Conservation (phyloP, 2,888 invertebrate genomes). For the Sericinus montela region DNA sequence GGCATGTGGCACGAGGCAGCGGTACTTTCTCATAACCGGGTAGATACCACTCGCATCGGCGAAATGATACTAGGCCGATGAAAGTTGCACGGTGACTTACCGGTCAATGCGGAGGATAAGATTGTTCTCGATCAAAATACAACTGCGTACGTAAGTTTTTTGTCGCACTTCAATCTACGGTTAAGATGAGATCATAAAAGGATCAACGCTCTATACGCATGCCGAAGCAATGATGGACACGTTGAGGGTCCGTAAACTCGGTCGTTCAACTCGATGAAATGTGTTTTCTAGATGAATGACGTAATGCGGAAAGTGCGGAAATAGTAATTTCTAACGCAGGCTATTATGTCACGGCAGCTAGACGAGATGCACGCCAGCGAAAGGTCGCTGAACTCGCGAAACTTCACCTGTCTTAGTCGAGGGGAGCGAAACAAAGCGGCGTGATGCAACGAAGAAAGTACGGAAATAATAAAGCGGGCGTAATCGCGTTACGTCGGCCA, state of each 20-base stretch:
- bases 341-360: constrained; percentile 65
- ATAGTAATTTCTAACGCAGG: constrained; percentile 57
- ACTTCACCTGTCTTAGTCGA: constrained; percentile 62
- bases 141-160: constrained; percentile 25
- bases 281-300: constrained; percentile 57
- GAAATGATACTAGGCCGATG: constrained; percentile 55
- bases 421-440: constrained; percentile 50
- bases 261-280: constrained; percentile 62
- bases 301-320: constrained; percentile 76
- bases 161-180: constrained; percentile 31
- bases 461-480: constrained; percentile 41
- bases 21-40: constrained; percentile 58
- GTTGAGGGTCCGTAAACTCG: constrained; percentile 46
- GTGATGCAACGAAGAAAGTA: constrained; percentile 63
- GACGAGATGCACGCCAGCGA: constrained; percentile 52
- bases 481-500: constrained; percentile 28
- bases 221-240: constrained; percentile 62
- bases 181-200: constrained; percentile 71
- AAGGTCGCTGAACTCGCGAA: constrained; percentile 74
- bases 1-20: constrained; percentile 52
- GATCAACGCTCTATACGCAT: constrained; percentile 70
- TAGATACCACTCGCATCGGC: constrained; percentile 49
- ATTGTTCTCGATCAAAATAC: background rate
- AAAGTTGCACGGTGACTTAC: constrained; percentile 44
- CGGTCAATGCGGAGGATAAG: constrained; percentile 7